Conservation (phyloP, 2,888 invertebrate species). For the Artemia sinica region DNA sequence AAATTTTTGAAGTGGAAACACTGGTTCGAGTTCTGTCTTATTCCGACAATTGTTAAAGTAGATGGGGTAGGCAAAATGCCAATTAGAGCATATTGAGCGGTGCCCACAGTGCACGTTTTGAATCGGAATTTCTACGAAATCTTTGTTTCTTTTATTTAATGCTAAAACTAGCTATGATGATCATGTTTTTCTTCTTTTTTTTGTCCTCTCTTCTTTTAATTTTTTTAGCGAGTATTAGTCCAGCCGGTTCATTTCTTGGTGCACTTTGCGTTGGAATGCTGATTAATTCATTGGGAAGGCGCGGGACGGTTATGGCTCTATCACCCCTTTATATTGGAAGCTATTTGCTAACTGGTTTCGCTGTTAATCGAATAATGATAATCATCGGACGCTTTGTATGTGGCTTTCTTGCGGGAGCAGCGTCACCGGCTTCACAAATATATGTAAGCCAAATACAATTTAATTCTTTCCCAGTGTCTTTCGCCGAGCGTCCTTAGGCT, state of each 20-base stretch:
- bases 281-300: constrained; percentile 6
- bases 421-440: neutral
- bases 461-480: too few species aligned
- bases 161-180: too few species aligned
- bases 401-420: neutral
- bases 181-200: too few species aligned
- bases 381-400: constrained; percentile 3
- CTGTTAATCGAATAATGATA: neutral
- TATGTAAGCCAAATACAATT: neutral
- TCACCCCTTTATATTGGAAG: neutral
- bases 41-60: too few species aligned
- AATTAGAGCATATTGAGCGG: too few species aligned
- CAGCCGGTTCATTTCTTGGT: neutral
- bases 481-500: too few species aligned
- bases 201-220: neutral
- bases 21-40: too few species aligned
- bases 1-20: too few species aligned
- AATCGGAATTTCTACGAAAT: too few species aligned
- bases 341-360: neutral
- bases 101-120: too few species aligned
- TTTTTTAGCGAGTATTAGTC: neutral
- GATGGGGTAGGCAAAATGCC: too few species aligned
- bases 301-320: neutral
- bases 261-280: neutral
- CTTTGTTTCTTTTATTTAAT: too few species aligned